A percentile compares a stretch with the other conserved stretches of the same genome.
phyloP scores from a whole-genome alignment of 2,797 vertebrate species.

The Sphenopsis melanotis region DNA sequence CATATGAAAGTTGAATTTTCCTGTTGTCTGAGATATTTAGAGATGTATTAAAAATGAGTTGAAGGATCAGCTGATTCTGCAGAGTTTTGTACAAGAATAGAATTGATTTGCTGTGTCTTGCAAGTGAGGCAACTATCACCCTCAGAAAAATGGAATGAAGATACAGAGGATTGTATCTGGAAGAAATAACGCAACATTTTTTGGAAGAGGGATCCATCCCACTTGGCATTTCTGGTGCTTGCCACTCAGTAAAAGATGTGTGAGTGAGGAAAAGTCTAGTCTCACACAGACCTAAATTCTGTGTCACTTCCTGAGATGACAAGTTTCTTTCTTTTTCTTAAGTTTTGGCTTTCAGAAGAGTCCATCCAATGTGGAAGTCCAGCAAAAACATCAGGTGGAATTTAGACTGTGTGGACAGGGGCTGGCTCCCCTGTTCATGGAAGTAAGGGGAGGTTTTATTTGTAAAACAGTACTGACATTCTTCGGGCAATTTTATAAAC shows the following conservation, averaged over 20 bases:
- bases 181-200: not conserved
- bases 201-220: not conserved
- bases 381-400: not conserved
- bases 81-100: not conserved
- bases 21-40: not conserved
- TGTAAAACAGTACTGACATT: not conserved
- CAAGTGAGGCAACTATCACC: not conserved
- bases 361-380: not conserved
- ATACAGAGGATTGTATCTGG: not conserved
- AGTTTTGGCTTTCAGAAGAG: not conserved
- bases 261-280: not conserved
- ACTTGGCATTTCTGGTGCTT: not conserved
- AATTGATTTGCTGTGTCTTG: not conserved
- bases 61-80: not conserved
- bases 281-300: not conserved
- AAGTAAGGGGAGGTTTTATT: not conserved
- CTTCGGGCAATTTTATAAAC: not conserved
- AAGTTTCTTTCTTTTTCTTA: not conserved
- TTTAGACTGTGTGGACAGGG: not conserved
- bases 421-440: not conserved
- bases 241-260: not conserved
- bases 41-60: not conserved
- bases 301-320: not conserved
- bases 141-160: not conserved
- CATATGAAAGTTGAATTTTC: not conserved